Conservation (phyloP, 2,888 invertebrate genomes). For the Polydrusus tereticollis region DNA sequence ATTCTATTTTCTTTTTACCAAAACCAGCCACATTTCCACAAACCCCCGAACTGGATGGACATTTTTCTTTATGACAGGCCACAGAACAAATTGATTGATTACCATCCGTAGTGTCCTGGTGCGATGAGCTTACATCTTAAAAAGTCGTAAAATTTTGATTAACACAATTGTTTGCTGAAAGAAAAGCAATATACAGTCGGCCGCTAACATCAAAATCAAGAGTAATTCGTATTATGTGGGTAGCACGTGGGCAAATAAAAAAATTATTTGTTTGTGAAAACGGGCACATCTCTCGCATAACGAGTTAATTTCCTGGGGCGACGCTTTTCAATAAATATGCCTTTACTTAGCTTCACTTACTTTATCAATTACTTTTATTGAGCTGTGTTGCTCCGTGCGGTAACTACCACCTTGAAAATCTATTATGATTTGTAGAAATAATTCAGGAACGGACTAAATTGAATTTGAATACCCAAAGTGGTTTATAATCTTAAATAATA, state of each 20-base stretch:
- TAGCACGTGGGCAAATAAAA: slow-evolving; percentile 7
- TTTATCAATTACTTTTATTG: slow-evolving; percentile 25
- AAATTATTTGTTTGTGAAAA: slow-evolving; percentile 31
- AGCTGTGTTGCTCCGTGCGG: not conserved
- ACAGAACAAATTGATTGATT: too few species aligned
- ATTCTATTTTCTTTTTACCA: too few species aligned
- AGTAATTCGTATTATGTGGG: not conserved
- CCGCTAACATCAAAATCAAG: not conserved
- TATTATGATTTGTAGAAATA: slow-evolving; percentile 15
- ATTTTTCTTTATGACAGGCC: too few species aligned
- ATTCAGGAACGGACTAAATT: not conserved
- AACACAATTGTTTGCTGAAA: not conserved
- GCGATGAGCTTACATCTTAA: not conserved
- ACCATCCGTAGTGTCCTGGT: not conserved
- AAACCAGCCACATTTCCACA: not conserved
- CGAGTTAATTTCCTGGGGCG: slow-evolving; percentile 29
- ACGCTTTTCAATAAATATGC: slow-evolving; percentile 23
- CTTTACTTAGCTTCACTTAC: slow-evolving; percentile 17
- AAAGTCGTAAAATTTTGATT: slow-evolving; percentile 6
- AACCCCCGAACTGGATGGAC: not conserved
- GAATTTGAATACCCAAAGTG: too few species aligned
- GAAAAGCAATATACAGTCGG: not conserved
- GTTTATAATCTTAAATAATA: too few species aligned
- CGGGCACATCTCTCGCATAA: slow-evolving; percentile 6
- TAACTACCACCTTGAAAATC: slow-evolving; percentile 9